phyloP scores from a whole-genome alignment of 2,888 invertebrate genomes.

The Cryptocheilus praepositus region DNA sequence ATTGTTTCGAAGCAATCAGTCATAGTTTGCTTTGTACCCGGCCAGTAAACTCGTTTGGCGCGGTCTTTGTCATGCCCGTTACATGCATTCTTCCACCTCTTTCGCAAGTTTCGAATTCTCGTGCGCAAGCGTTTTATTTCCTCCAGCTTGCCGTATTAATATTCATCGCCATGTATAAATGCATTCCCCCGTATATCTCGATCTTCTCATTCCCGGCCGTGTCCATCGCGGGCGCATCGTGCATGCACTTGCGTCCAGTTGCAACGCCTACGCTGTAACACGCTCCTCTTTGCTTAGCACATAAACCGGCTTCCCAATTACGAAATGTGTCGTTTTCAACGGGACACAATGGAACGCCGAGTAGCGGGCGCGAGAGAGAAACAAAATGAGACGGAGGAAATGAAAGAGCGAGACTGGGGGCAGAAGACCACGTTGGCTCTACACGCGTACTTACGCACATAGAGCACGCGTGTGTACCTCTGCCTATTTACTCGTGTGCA shows the following conservation, averaged over 20 bases:
- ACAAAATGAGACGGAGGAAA: slow-evolving; percentile 22
- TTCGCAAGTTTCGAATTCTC: too few species aligned
- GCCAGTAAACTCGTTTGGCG: too few species aligned
- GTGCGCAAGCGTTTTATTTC: too few species aligned
- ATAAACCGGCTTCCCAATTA: slow-evolving; percentile 42
- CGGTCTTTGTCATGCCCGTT: too few species aligned
- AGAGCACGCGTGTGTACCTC: slow-evolving; percentile 13
- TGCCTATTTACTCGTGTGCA: slow-evolving; percentile 13
- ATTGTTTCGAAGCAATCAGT: too few species aligned
- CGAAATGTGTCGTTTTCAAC: slow-evolving; percentile 52
- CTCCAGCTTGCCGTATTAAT: too few species aligned
- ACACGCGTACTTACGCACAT: neutral
- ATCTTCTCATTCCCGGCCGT: slow-evolving; percentile 20
- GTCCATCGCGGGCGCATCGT: slow-evolving; percentile 11
- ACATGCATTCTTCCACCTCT: too few species aligned
- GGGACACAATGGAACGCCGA: slow-evolving; percentile 34
- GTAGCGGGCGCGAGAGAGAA: slow-evolving; percentile 20
- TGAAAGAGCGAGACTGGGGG: too few species aligned
- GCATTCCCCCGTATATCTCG: slow-evolving; percentile 6
- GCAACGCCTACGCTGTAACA: slow-evolving; percentile 15
- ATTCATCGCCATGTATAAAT: too few species aligned
- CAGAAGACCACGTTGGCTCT: too few species aligned
- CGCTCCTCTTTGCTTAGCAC: slow-evolving; percentile 32
- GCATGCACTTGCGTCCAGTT: neutral
- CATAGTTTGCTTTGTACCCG: too few species aligned